A percentile compares a stretch with the other conserved stretches of the same genome.
Conservation (phyloP, 92 coral and sea anemone species). For the Bergia puertoricense region DNA sequence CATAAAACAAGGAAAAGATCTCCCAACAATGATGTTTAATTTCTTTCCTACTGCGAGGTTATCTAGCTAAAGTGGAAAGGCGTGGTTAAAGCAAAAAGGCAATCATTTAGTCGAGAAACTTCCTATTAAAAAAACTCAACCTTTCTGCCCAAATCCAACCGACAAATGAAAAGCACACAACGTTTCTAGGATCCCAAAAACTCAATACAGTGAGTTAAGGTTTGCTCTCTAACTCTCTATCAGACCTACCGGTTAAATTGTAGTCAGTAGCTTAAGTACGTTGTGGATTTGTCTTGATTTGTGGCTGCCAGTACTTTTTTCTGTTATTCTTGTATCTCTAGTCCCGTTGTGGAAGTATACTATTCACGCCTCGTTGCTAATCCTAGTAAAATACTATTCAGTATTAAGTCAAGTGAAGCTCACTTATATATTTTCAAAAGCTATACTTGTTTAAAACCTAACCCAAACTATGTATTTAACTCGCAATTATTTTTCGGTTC, state of each 20-base stretch:
- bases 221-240: not conserved
- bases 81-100: conserved; percentile 14
- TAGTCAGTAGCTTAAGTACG: not conserved
- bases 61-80: conserved; percentile 21
- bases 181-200: not conserved
- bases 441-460: not conserved
- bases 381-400: not conserved
- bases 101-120: conserved; percentile 4
- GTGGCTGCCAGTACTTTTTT: not conserved
- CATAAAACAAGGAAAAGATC: conserved; percentile 2
- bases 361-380: not conserved
- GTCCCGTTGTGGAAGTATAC: not conserved
- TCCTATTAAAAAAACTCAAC: not conserved
- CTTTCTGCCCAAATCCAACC: not conserved
- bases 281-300: not conserved
- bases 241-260: not conserved
- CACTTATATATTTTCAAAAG: not conserved
- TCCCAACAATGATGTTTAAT: conserved; percentile 15
- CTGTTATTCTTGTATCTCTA: not conserved
- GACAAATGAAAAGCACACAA: not conserved
- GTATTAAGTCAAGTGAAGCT: not conserved
- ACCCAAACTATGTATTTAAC: not conserved
- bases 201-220: not conserved
- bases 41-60: conserved; percentile 26
- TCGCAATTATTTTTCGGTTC: not conserved